Percentiles rank a stretch among this genome's conserved stretches.
phyloP scores from a whole-genome alignment of 1,140 invertebrate genomes.

The Neoseiulus cucumeris region DNA sequence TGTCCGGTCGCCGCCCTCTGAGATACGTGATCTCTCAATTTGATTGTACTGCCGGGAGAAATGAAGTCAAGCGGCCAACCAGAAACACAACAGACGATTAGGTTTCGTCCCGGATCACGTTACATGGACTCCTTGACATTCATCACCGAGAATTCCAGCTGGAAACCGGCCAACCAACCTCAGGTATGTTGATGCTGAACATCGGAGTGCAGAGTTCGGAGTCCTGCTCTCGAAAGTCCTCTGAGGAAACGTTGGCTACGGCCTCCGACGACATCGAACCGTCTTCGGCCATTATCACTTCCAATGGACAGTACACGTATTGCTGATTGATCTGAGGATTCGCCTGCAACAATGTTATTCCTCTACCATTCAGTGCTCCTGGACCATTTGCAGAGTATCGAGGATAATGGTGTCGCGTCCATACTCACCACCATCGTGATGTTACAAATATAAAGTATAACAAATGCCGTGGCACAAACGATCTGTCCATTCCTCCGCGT shows the following conservation, averaged over 20 bases:
- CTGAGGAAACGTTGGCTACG: background rate
- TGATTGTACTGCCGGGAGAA: too few species aligned
- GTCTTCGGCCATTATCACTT: background rate
- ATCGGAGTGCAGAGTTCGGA: background rate
- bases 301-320: background rate
- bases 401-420: background rate
- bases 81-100: too few species aligned
- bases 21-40: too few species aligned
- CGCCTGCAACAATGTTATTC: background rate
- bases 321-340: background rate
- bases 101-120: too few species aligned
- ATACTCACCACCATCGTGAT: background rate
- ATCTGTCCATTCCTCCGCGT: background rate
- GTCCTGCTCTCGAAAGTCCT: background rate
- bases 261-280: background rate
- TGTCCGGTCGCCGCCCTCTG: too few species aligned
- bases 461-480: background rate
- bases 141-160: too few species aligned
- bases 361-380: too few species aligned
- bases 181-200: background rate
- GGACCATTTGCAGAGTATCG: too few species aligned
- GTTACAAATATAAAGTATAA: conserved; percentile 4
- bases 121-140: too few species aligned
- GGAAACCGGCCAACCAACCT: background rate
- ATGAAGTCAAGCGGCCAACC: too few species aligned